Conservation (phyloP, 2,888 invertebrate species). For the Selenia dentaria region DNA sequence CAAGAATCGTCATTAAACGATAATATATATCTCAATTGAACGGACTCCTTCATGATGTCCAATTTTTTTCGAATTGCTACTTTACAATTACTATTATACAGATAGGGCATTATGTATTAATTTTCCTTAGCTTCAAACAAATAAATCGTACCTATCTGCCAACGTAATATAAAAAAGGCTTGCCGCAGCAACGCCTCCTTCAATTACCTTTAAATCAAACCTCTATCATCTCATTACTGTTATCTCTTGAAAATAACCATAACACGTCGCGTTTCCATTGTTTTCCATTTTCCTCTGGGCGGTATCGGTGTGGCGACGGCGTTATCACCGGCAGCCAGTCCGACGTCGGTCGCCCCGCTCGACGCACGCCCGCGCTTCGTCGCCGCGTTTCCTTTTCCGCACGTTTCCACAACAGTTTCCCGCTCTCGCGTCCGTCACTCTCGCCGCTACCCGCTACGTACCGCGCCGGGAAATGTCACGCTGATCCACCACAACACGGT, state of each 20-base stretch:
- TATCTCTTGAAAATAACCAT: constrained; percentile 53
- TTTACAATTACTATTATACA: too few relatives aligned
- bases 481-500: constrained; percentile 63
- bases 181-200: constrained; percentile 22
- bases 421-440: constrained; percentile 48
- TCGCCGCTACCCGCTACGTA: constrained; percentile 41
- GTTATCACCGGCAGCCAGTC: constrained; percentile 75
- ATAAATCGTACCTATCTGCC: neutral
- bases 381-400: constrained; percentile 40
- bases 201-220: constrained; percentile 36
- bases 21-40: too few relatives aligned
- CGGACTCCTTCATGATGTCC: too few relatives aligned
- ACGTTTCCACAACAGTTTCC: constrained; percentile 59
- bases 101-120: too few relatives aligned
- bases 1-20: too few relatives aligned
- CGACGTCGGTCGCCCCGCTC: constrained; percentile 53
- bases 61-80: too few relatives aligned
- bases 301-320: constrained; percentile 50
- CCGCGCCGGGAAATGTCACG: constrained; percentile 66
- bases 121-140: too few relatives aligned
- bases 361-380: constrained; percentile 59
- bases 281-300: constrained; percentile 69
- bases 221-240: constrained; percentile 47
- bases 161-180: constrained; percentile 27
- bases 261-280: constrained; percentile 67